Base-by-base conservation (phyloP, 2,888 invertebrate genomes). In the Apotomis turbidana region DNA sequence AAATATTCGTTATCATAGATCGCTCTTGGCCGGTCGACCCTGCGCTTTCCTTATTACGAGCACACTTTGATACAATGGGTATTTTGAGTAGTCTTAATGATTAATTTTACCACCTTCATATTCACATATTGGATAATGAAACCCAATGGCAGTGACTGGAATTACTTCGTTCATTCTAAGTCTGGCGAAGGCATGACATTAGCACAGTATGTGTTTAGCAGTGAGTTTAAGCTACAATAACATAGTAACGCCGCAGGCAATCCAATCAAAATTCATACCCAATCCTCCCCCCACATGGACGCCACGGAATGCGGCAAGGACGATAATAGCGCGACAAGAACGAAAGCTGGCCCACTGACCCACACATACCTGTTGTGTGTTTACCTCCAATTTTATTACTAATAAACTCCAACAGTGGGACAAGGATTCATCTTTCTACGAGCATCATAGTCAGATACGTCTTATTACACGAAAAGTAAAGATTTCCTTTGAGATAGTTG, bases 331-430 rank as follows among this genome's bases (percentile, higher is more conserved):
- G 81, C 82, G 80, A 76, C 78, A 80, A 76, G 75, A 77, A 86
- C 79, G 87, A 88, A 90, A 90, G 91, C 70, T 80, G 91, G 51
- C 88, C 89, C 79, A 90, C 87, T 90, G 82, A 78, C 89, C 88
- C 83, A 77, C 69, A 66, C 74, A 74, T 38, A 52, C 52, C 51
- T 70, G 83, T 82, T 83, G 49, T 72, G 62, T 87, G 80, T 87
- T 87, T 86, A 85, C 82, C 76, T 79, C 74, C 73, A 78, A 72
- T 70, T 64, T 67, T 70, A 70, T 51, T 66, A 46, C 12, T 61
- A 38, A 55, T 5, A 59, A 46, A 64, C 27, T 44, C 41, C 13
- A 5, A 54, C 13, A 8, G 51, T 10, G 8, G 12, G 3, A 49
- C 49, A 49, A 49, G 5, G 49, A 27, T 5, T n/a, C 6, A 38